Base-by-base conservation (phyloP, 2,797 vertebrate genomes). In the Malacoctenus gilli region DNA sequence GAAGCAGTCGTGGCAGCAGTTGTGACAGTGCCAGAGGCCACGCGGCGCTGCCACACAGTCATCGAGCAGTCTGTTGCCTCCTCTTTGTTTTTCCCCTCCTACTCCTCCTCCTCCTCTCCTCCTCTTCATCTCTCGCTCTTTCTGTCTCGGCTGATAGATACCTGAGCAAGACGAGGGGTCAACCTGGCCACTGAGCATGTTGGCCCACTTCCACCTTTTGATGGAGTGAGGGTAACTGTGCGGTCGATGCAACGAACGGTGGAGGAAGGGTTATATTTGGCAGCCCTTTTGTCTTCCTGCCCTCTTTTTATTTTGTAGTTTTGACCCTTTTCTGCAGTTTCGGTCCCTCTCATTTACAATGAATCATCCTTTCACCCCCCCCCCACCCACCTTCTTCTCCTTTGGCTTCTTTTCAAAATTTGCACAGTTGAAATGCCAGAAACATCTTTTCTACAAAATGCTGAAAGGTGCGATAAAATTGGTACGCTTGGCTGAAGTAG, bases 21-120 rank as follows among this genome's bases (percentile, higher is more conserved):
- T 59, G 49, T 78, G 83, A 85, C 52, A 35, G 71, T 58, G 80
- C 78, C 80, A 79, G 75, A 81, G 85, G 77, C 76, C 80, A 81
- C 20, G 28, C 51, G 59, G 57, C 61, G 74, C 76, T 72, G 80
- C 77, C 70, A 75, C 71, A 52, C 56, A 76, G 59, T 35, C 19
- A 85, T 80, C 70, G 80, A 61, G 68, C 80, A 80, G 72, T 72
- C 69, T 77, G 77, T 61, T 77, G 48, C 72, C 52, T 52, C 62
- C 55, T 22, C 43, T 31, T 22, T 28, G 23, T 4, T 2, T 28
- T 23, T 36, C 8, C 39, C 28, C 34, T 23, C 46, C 25, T 8
- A 12, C 40, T 42, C 40, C 42, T 23, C 30, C 38, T 19, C 35
- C 41, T 13, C 52, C 9, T 30, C 32, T 16, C 13, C 48, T 12